Percentiles rank a stretch among this genome's conserved stretches.
These are phyloP conservation scores for Megaceryle torquata DNA, from an alignment of 2,113 vertebrate genomes.

Conservation along the genomic window DNA sequence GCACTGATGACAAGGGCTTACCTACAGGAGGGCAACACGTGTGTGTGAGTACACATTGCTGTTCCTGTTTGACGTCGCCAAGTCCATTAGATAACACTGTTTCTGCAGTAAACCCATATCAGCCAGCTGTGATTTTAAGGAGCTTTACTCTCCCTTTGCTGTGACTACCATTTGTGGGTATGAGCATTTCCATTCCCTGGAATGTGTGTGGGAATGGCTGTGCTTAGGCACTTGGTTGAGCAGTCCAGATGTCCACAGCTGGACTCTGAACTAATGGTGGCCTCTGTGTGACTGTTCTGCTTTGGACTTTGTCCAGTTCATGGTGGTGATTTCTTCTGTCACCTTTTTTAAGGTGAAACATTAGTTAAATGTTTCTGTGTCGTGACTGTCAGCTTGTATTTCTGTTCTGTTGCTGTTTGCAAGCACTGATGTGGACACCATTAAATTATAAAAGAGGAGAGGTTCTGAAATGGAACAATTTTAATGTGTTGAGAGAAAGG, in stretches of 20 bases:
- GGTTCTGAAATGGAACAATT: background rate
- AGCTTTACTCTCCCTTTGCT: conserved; percentile 33
- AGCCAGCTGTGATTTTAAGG: conserved; percentile 34
- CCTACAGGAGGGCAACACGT: background rate
- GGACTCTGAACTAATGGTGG: background rate
- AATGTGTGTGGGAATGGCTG: background rate
- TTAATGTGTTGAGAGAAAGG: conserved; percentile 23
- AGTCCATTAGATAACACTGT: conserved; percentile 41
- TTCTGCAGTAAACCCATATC: background rate
- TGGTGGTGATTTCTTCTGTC: background rate
- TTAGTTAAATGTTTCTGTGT: background rate
- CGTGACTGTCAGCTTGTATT: background rate
- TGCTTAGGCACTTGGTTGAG: background rate
- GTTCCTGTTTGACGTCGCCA: background rate
- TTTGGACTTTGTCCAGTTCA: background rate
- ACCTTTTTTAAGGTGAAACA: background rate
- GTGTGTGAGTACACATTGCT: background rate
- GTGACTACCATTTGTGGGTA: background rate
- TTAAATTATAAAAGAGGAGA: background rate
- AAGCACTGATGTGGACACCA: background rate
- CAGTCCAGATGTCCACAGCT: background rate
- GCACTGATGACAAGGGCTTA: background rate
- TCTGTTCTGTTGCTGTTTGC: background rate
- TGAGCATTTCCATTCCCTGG: background rate
- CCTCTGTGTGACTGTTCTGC: background rate